Percentiles rank a stretch among this genome's conserved stretches.
These are phyloP conservation scores for Gryon sp. DNA, from an alignment of 1,140 invertebrate species.

Conservation along the genomic window DNA sequence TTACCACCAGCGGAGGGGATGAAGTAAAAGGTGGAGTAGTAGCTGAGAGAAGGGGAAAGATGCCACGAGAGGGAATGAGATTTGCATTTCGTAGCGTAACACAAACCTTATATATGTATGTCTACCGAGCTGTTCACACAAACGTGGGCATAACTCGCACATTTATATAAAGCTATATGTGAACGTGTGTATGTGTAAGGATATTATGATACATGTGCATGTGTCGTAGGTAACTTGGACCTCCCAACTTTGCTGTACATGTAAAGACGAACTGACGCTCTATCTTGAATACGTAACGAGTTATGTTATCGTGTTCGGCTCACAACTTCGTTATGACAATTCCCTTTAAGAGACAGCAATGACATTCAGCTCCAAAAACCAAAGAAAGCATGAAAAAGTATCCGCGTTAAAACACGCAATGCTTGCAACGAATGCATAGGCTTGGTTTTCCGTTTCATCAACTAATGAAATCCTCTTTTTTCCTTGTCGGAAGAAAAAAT, in stretches of 20 bases:
- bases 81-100: conserved; percentile 72
- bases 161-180: conserved; percentile 1
- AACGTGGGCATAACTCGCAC: conserved; percentile 20
- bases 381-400: too few relatives aligned
- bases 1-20: conserved; percentile 24
- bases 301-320: conserved; percentile 52
- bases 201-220: conserved; percentile 32
- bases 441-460: conserved; percentile 17
- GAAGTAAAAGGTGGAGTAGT: conserved; percentile 48
- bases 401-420: conserved; percentile 16
- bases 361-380: conserved; percentile 12
- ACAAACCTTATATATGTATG: conserved; percentile 61
- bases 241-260: conserved; percentile 33
- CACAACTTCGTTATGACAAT: conserved; percentile 62
- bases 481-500: background rate
- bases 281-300: conserved; percentile 73
- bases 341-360: conserved; percentile 43
- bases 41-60: too few relatives aligned
- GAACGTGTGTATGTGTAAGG: conserved; percentile 2
- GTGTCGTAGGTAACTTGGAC: conserved; percentile 27
- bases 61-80: conserved; percentile 70
- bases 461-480: conserved; percentile 1
- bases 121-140: conserved; percentile 33
- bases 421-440: background rate
- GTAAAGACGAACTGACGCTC: conserved; percentile 65